Percentiles rank a stretch among this genome's conserved stretches.
Evolutionary conservation across 30 jellyfish, hydroid and myxozoan genomes (phyloP).

Genomic region (Aurelia aurita complex sp. Pacific): DNA sequence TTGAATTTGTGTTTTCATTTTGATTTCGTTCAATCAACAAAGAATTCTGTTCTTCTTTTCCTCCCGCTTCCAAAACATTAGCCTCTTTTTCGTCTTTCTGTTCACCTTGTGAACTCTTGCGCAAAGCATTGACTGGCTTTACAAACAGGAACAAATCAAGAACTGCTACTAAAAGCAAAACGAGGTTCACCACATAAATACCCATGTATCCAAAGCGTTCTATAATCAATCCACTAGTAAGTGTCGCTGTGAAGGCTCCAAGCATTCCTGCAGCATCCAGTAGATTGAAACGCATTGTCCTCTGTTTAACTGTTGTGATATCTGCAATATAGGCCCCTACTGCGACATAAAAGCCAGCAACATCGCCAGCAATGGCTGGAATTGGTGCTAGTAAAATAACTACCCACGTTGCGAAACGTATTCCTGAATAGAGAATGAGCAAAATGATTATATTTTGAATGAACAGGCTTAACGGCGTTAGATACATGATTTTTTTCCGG

Average conservation of each 20-base stretch:
- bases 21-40: too few species aligned
- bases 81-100: too few species aligned
- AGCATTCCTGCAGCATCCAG: slow-evolving; percentile 1
- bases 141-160: not conserved
- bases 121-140: slow-evolving; percentile 1
- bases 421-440: not conserved
- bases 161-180: not conserved
- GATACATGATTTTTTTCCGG: not conserved
- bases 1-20: too few species aligned
- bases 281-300: slow-evolving; percentile 16
- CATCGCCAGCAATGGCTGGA: not conserved
- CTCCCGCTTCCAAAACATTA: too few species aligned
- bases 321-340: not conserved
- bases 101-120: too few species aligned
- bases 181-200: not conserved
- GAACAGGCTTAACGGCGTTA: not conserved
- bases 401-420: slow-evolving; percentile 1
- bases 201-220: slow-evolving; percentile 17
- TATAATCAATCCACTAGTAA: slow-evolving; percentile 13
- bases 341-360: not conserved
- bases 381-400: not conserved
- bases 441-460: not conserved
- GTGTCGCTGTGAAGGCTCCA: not conserved
- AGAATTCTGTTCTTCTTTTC: too few species aligned
- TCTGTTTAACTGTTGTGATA: not conserved